phyloP scores from a whole-genome alignment of 2,797 vertebrate species.

The Gymnothorax reevesii region DNA sequence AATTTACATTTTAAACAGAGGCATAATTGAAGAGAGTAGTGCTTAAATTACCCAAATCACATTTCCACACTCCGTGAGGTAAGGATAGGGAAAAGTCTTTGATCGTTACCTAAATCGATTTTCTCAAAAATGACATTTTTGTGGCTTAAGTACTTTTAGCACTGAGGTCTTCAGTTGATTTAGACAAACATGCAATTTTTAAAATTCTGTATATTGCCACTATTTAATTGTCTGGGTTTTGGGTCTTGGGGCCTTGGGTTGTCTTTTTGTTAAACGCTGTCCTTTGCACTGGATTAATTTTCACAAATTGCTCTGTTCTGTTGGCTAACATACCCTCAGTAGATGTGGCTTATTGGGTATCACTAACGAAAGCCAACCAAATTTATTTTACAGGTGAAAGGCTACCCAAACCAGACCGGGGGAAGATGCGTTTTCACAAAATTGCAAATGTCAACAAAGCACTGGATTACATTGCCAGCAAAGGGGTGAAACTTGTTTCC shows the following conservation, averaged over 20 bases:
- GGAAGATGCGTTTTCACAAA: conserved; percentile 99
- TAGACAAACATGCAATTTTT: no score
- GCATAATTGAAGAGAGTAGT: neutral
- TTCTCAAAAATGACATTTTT: no score
- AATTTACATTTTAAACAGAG: neutral
- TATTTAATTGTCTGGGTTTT: neutral
- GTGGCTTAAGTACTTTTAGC: no score
- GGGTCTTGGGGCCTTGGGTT: neutral
- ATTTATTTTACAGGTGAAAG: conserved; percentile 81
- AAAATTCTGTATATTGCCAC: no score
- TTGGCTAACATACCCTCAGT: neutral
- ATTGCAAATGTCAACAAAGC: conserved; percentile 99
- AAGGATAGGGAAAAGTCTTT: no score
- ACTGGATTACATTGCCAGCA: conserved; percentile 94
- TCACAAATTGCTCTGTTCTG: neutral
- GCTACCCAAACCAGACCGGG: conserved; percentile 94
- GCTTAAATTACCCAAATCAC: neutral
- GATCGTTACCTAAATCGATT: no score
- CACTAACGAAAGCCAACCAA: neutral
- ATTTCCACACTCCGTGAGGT: no score
- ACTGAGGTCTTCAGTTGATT: no score
- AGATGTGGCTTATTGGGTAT: conserved; percentile 5
- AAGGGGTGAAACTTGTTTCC: conserved; percentile 97
- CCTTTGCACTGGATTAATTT: neutral
- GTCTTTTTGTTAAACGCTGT: neutral